Conservation (phyloP, 2,888 invertebrate genomes). For the Cremastinae sp. region DNA sequence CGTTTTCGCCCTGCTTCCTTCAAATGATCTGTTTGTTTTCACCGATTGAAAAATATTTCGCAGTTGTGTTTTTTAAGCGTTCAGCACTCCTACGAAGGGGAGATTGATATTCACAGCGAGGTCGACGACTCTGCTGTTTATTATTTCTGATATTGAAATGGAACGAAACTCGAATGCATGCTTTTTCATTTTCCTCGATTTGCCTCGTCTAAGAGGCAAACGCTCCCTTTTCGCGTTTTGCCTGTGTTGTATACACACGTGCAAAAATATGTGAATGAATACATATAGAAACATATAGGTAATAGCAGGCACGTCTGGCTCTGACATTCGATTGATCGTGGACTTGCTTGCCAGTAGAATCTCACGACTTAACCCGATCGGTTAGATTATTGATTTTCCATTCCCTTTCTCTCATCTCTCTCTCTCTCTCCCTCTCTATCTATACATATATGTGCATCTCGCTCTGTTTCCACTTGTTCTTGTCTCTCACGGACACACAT, state of each 20-base stretch:
- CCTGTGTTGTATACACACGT: conserved; percentile 13
- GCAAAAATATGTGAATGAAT: neutral
- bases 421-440: conserved; percentile 4
- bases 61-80: neutral
- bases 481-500: conserved; percentile 21
- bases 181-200: conserved; percentile 57
- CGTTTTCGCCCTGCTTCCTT: too few relatives aligned
- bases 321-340: conserved; percentile 61
- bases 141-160: conserved; percentile 57
- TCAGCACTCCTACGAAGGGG: neutral
- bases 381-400: conserved; percentile 57
- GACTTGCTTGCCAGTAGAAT: conserved; percentile 42
- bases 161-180: conserved; percentile 51
- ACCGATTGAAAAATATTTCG: conserved; percentile 1
- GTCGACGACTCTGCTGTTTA: conserved; percentile 45
- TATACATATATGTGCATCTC: too few relatives aligned
- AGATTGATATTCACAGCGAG: conserved; percentile 39
- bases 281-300: conserved; percentile 24
- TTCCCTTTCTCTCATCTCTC: conserved; percentile 1
- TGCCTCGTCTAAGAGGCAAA: conserved; percentile 39
- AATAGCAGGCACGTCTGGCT: conserved; percentile 57
- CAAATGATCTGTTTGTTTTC: too few relatives aligned
- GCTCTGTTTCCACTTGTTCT: too few relatives aligned
- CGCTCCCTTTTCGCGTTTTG: conserved; percentile 33
- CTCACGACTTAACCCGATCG: conserved; percentile 57